Base-by-base conservation (phyloP, 2,113 vertebrate genomes). In the Lanius ludovicianus region DNA sequence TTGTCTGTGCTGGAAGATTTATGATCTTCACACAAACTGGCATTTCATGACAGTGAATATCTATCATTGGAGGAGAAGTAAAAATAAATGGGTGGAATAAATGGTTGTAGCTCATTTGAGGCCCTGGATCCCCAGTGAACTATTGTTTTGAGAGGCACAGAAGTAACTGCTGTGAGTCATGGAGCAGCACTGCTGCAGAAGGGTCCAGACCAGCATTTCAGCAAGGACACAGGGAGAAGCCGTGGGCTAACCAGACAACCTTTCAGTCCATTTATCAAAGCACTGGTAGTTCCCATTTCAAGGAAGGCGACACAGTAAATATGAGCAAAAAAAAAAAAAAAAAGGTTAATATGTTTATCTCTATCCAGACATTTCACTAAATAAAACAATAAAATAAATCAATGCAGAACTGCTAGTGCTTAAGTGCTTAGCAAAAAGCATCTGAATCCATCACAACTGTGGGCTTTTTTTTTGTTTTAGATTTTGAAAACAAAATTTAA, bases 201-300 rank as follows among this genome's bases (percentile, higher is more conserved):
- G 84, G 76, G 86, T 69, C 76, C 87, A 95, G 80, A 78, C 42
- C 39, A 91, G 69, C 91, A 91, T 95, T 94, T 94, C 94, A 83
- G 79, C 75, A 76, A 94, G 93, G 92, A 94, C 87, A 79, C 56
- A 31, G 86, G 71, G 4, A 85, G 91, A 96, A 96, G 75, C 85
- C 52, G 4, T 64, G 33, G 87, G 90, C 89, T 95, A 96, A 95
- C 94, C 97, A 97, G 96, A 97, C 96, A 95, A 96, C 95, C 97
- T 97, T 90, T 91, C 68, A 89, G 68, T 50, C 93, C 94, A 96
- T 96, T 97, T 97, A 96, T 97, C 97, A 97, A 94, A 97, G 68
- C 76, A 47, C 73, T 96, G 83, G 59, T 44, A 94, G 88, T 50
- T 93, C 81, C 79, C 74, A 59, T 96, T 96, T 96, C 94, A 97